Percentiles rank a stretch among this genome's conserved stretches.
Conservation (phyloP, 2,797 vertebrate genomes). For the Acanthurus lineatus region DNA sequence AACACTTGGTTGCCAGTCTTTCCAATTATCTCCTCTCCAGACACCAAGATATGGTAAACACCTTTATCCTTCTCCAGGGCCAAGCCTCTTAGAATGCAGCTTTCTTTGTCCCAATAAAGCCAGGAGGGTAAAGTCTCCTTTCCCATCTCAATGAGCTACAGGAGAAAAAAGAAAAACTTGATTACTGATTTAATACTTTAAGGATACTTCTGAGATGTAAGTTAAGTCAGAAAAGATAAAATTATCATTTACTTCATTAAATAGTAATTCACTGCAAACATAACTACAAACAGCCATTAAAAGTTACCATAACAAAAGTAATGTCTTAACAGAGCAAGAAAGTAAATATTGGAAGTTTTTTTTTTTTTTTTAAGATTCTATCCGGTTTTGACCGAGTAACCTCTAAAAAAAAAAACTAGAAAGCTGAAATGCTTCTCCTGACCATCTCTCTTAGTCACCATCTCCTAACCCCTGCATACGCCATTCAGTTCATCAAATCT, state of each 20-base stretch:
- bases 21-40: slow-evolving; percentile 78
- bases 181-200: slow-evolving; percentile 40
- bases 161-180: slow-evolving; percentile 36
- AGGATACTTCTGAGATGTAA: slow-evolving; percentile 22
- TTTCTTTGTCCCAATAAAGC: slow-evolving; percentile 90
- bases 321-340: slow-evolving; percentile 3
- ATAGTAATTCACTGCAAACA: slow-evolving; percentile 20
- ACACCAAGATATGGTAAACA: slow-evolving; percentile 92
- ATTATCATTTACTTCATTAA: slow-evolving; percentile 18
- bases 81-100: slow-evolving; percentile 89
- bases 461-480: slow-evolving; percentile 18
- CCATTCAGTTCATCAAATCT: slow-evolving; percentile 66
- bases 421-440: slow-evolving; percentile 11
- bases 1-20: slow-evolving; percentile 85
- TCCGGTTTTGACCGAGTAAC: slow-evolving; percentile 20
- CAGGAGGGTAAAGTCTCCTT: slow-evolving; percentile 92
- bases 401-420: slow-evolving; percentile 4
- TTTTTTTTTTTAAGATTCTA: background rate
- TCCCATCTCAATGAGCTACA: slow-evolving; percentile 90
- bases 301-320: slow-evolving; percentile 6
- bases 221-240: slow-evolving; percentile 10
- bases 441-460: background rate
- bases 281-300: slow-evolving; percentile 4
- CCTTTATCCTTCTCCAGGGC: slow-evolving; percentile 94
- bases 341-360: slow-evolving; percentile 12